Evolutionary conservation across 2,888 invertebrate species (phyloP), one percentile per base, ranked within the genome.

Genomic region (Melanchra persicariae): DNA sequence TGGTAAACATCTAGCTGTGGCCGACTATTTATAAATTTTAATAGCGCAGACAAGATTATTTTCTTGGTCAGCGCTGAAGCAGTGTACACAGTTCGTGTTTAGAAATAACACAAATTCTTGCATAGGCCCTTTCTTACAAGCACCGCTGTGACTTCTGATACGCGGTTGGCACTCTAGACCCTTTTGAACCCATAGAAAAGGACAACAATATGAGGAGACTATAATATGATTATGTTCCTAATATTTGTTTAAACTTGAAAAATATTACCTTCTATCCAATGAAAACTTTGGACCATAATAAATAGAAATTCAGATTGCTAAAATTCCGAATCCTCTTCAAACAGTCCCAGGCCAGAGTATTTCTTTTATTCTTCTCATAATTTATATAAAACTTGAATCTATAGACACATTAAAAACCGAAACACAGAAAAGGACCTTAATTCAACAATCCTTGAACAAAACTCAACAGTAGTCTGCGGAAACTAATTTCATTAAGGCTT

Each of bases 401-500:
- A 40, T 24, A 47, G 15, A 70, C 22, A 24, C 30, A 30, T 26
- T 9, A 26, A 43, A 74, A 43, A 43, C 12, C 17, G 5, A 64
- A 64, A 74, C 12, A 43, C n/a, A 61, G n/a, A 43, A 57, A 43
- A 26, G 17, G n/a, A 65, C 40, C 24, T 64, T 17, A 49, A 43
- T 65, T 49, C 47, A 74, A 57, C 55, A 75, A 57, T 45, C 19
- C 57, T 51, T 57, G 81, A 85, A 84, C 78, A 84, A 83, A 85
- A 78, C 73, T 68, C 62, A 59, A 70, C 79, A 69, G 70, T 80
- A 73, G 76, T 78, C 78, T 73, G 81, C 74, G 79, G 79, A 85
- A 87, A 84, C 83, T 85, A 84, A 86, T 86, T 87, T 84, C 77
- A 85, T 84, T 81, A 81, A 72, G 80, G 45, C 59, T 70, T 83